A percentile compares a stretch with the other conserved stretches of the same genome.
Evolutionary conservation across 1,140 invertebrate species (phyloP).

Genomic region (Branchinecta lindahli): DNA sequence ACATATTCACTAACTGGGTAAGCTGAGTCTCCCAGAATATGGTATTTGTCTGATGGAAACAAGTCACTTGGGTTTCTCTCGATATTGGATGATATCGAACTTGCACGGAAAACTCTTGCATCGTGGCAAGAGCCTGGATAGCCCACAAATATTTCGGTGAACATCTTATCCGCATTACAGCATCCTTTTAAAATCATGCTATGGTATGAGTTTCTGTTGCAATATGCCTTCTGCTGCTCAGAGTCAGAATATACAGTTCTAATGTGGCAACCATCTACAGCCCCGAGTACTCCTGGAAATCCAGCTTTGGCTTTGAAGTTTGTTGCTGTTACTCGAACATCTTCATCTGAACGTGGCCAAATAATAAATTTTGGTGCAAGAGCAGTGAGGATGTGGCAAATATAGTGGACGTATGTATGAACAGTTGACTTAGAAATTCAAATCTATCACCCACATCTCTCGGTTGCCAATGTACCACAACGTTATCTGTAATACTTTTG

Average conservation of each 20-base stretch:
- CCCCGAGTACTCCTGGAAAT: background rate
- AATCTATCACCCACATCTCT: background rate
- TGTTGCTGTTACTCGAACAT: background rate
- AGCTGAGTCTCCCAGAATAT: background rate
- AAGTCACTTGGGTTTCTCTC: background rate
- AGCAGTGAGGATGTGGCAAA: background rate
- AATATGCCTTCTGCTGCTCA: background rate
- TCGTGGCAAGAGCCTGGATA: background rate
- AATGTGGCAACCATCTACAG: background rate
- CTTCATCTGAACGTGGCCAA: background rate
- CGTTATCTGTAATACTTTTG: no score
- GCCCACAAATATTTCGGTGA: background rate
- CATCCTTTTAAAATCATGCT: background rate
- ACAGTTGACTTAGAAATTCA: background rate
- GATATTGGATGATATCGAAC: background rate
- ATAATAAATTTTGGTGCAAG: background rate
- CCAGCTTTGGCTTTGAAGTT: background rate
- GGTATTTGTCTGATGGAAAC: background rate
- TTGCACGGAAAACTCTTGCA: background rate
- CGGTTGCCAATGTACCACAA: background rate
- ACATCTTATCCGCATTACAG: background rate
- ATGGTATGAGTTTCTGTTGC: background rate
- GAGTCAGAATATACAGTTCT: background rate
- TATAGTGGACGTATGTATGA: background rate
- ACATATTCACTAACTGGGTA: background rate